Base-by-base conservation (phyloP, 2,113 vertebrate species). In the Solenodon paradoxus region DNA sequence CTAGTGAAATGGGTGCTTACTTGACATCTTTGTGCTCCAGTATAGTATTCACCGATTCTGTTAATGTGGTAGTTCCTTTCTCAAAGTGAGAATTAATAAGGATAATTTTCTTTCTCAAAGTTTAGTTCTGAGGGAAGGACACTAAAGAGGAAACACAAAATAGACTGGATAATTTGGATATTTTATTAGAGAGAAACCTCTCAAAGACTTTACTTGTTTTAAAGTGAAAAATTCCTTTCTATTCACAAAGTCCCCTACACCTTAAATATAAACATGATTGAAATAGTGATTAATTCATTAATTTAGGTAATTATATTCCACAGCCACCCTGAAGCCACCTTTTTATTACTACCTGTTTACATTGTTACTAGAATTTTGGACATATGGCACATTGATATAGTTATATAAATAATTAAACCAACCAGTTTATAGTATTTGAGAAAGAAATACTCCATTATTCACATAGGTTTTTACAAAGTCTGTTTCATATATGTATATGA, bases 261-360 rank as follows among this genome's bases (percentile, higher is more conserved):
- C 61, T n/a, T 89, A 91, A 64, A 86, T 85, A 61, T 64, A 88
- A 77, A 88, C 35, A 75, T 72, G 26, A 81, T 69, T 83, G 63
- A 92, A 55, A 26, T 9, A 69, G 30, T 16, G 49, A 94, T 79
- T 74, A 89, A 72, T 69, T 94, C 47, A 83, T 68, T 55, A 91
- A 10, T 82, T 96, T 92, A 81, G n/a, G 35, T 61, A 89, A 59
- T 81, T 90, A 55, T 2, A 66, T 79, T 85, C 7, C 42, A 49
- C 3, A 49, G 15, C 9, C 38, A 63, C 53, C 74, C 10, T 12
- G 59, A 92, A 83, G 77, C 22, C 75, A 94, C 49, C 66, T 49
- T 92, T 94, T 92, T 89, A 83, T 87, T 89, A 71, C 89, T 74
- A 72, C 90, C 83, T 92, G 64, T 97, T 97, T 96, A 87, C 53